phyloP scores from a whole-genome alignment of 2,113 vertebrate species.

The Parus major region DNA sequence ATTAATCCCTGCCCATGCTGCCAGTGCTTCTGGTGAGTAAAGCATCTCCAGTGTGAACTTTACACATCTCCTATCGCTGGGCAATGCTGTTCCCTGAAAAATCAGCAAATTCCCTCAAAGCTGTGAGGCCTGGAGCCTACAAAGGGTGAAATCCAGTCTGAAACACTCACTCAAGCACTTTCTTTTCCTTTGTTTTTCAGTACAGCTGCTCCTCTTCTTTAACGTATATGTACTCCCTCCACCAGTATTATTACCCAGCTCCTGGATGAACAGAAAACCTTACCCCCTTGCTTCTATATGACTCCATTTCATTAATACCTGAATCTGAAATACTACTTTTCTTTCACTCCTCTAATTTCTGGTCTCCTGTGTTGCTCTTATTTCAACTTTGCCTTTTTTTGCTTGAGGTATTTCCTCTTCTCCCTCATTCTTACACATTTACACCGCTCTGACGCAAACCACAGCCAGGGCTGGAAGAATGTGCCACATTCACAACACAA shows the following conservation, averaged over 20 bases:
- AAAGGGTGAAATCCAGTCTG: neutral
- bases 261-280: neutral
- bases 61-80: neutral
- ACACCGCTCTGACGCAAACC: neutral
- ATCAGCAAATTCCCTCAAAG: neutral
- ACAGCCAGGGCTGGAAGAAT: neutral
- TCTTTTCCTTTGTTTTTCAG: neutral
- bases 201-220: neutral
- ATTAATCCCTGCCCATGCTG: neutral
- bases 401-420: neutral
- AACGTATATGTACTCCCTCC: neutral
- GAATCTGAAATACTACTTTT: neutral
- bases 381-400: neutral
- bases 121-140: neutral
- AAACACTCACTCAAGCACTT: neutral
- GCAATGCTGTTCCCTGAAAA: neutral
- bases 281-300: neutral
- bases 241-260: neutral
- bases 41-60: neutral
- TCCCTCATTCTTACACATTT: neutral
- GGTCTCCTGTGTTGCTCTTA: neutral
- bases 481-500: neutral
- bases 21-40: neutral
- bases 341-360: neutral
- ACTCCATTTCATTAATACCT: neutral